These are phyloP conservation scores for Archips crataeganus DNA, from an alignment of 2,888 invertebrate species.

Conservation along the genomic window DNA sequence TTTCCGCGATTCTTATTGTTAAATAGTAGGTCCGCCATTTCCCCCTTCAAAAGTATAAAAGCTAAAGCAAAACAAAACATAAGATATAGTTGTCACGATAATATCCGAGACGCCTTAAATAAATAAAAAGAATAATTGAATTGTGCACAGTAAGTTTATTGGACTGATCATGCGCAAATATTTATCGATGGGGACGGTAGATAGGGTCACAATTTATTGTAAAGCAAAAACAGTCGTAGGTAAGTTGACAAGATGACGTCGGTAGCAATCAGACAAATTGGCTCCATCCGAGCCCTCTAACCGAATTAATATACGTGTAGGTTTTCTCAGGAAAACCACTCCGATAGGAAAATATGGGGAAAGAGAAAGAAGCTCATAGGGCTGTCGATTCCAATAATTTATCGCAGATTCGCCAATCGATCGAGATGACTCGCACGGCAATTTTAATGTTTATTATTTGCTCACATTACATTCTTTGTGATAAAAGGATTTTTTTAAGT, in stretches of 20 bases:
- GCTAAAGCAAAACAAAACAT: slow-evolving; percentile 29
- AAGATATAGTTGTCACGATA: slow-evolving; percentile 38
- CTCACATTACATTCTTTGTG: not conserved
- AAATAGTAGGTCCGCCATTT: not conserved
- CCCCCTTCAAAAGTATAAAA: slow-evolving; percentile 1
- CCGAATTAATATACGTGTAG: slow-evolving; percentile 81
- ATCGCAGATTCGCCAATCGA: slow-evolving; percentile 37
- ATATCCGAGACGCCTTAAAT: slow-evolving; percentile 50
- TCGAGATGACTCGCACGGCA: slow-evolving; percentile 9
- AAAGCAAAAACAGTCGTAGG: slow-evolving; percentile 73
- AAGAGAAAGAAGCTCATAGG: slow-evolving; percentile 52
- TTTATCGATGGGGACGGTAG: slow-evolving; percentile 82
- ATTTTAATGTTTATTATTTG: slow-evolving; percentile 4
- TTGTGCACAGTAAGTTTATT: slow-evolving; percentile 73
- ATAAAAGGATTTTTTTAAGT: slow-evolving; percentile 1
- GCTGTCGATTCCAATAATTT: slow-evolving; percentile 48
- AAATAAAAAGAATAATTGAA: slow-evolving; percentile 66
- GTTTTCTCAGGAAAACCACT: slow-evolving; percentile 83
- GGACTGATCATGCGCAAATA: slow-evolving; percentile 85
- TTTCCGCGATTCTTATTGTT: not conserved
- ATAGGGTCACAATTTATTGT: slow-evolving; percentile 84
- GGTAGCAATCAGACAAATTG: slow-evolving; percentile 87
- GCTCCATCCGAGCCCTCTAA: slow-evolving; percentile 80
- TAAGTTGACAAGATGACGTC: slow-evolving; percentile 78
- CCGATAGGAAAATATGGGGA: slow-evolving; percentile 66